A percentile compares a stretch with the other conserved stretches of the same genome.
Conservation (phyloP, 2,888 invertebrate species). For the Acrobasis repandana region DNA sequence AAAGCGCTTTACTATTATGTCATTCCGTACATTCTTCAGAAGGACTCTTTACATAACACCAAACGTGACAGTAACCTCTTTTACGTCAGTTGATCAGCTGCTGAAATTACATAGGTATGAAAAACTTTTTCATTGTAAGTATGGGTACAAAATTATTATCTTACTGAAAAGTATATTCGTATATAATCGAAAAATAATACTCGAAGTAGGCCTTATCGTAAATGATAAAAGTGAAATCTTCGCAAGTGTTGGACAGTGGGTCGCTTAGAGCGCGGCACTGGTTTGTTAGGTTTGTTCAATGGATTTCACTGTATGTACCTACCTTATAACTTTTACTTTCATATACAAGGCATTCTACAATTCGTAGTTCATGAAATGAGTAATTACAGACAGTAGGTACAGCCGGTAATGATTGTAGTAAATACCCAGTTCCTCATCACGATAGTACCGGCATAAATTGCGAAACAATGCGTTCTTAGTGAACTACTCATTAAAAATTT, state of each 20-base stretch:
- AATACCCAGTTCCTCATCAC: neutral
- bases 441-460: constrained; percentile 1
- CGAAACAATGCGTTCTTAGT: neutral
- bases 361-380: constrained; percentile 18
- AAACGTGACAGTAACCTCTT: constrained; percentile 57
- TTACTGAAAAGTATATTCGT: neutral
- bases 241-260: constrained; percentile 65
- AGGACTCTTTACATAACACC: constrained; percentile 60
- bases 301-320: constrained; percentile 65
- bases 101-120: neutral
- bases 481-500: too few relatives aligned
- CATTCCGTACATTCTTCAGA: constrained; percentile 38
- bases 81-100: constrained; percentile 52
- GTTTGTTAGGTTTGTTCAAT: constrained; percentile 70
- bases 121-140: neutral
- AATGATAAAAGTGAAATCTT: constrained; percentile 78
- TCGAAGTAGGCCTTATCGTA: constrained; percentile 47
- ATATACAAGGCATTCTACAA: constrained; percentile 50
- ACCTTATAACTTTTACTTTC: constrained; percentile 74
- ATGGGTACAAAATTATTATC: too few relatives aligned
- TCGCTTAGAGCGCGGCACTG: constrained; percentile 63
- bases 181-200: constrained; percentile 4
- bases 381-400: neutral
- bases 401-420: neutral
- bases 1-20: constrained; percentile 28